Conservation (phyloP, 2,113 vertebrate genomes). For the Sinosuthora webbiana region DNA sequence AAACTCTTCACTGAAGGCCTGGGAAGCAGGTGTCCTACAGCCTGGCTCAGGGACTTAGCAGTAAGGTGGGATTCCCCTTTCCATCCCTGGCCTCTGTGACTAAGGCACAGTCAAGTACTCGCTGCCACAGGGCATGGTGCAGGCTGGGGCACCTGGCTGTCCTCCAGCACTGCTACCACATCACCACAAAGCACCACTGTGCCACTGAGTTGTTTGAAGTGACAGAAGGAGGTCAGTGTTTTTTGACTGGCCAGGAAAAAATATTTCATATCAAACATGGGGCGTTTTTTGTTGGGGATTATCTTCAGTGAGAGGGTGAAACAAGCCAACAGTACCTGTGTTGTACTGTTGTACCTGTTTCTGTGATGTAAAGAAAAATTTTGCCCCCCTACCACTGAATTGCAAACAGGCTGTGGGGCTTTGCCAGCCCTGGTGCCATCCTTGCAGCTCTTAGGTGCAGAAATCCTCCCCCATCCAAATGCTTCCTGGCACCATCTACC, state of each 20-base stretch:
- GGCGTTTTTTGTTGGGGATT: neutral
- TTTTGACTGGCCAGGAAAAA: neutral
- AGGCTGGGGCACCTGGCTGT: neutral
- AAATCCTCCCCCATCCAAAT: neutral
- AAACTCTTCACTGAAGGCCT: neutral
- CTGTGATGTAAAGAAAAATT: neutral
- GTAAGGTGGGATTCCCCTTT: neutral
- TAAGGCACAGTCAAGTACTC: too few species aligned
- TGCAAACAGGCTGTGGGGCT: neutral
- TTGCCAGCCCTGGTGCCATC: neutral
- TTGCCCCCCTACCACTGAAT: neutral
- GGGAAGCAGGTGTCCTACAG: neutral
- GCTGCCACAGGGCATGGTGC: neutral
- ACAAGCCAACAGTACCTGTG: neutral
- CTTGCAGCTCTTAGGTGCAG: neutral
- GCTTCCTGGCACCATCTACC: neutral
- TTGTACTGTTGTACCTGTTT: too few species aligned
- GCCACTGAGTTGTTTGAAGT: neutral
- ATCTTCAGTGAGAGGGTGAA: neutral
- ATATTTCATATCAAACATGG: neutral
- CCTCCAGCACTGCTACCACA: neutral
- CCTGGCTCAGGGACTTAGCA: neutral
- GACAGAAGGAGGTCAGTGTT: neutral
- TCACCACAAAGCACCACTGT: fast-evolving
- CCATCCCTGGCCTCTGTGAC: neutral